Conservation (phyloP, 1,140 invertebrate species). For the Ditylenchus dipsaci region DNA sequence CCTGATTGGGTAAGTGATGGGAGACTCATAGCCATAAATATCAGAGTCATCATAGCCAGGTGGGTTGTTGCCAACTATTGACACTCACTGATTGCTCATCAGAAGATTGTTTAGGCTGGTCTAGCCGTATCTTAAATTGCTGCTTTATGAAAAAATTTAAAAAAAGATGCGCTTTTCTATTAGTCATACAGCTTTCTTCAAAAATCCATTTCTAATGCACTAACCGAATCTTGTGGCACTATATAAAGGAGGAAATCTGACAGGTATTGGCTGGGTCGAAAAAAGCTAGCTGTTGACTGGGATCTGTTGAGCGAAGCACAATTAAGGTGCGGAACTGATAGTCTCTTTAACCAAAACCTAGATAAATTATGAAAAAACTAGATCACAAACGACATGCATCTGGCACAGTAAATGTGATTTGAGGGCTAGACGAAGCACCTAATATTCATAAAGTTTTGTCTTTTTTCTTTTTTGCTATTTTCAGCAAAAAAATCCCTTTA, state of each 20-base stretch:
- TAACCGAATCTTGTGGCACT: conserved; percentile 35
- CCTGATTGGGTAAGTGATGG: conserved; percentile 39
- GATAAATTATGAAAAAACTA: no score
- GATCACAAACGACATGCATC: conserved; percentile 32
- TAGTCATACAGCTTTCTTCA: no score
- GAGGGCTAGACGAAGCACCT: conserved; percentile 44
- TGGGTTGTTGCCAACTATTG: conserved; percentile 41
- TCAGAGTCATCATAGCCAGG: conserved; percentile 36
- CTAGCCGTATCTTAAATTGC: conserved; percentile 36
- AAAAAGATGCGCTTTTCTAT: no score
- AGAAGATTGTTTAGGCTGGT: conserved; percentile 36
- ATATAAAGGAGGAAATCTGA: conserved; percentile 33
- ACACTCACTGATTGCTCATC: conserved; percentile 36
- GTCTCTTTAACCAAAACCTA: conserved; percentile 3
- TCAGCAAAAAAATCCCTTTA: no score
- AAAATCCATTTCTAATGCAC: neutral
- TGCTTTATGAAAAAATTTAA: no score
- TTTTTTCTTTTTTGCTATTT: no score
- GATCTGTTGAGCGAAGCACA: conserved; percentile 41
- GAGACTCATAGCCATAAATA: conserved; percentile 44
- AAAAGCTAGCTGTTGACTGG: conserved; percentile 35
- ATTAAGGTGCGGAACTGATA: conserved; percentile 43
- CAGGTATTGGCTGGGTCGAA: conserved; percentile 29
- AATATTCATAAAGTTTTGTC: no score
- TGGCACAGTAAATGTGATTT: conserved; percentile 38